Conservation (phyloP, 2,888 invertebrate species). For the Caenorhabditis uteleia region DNA sequence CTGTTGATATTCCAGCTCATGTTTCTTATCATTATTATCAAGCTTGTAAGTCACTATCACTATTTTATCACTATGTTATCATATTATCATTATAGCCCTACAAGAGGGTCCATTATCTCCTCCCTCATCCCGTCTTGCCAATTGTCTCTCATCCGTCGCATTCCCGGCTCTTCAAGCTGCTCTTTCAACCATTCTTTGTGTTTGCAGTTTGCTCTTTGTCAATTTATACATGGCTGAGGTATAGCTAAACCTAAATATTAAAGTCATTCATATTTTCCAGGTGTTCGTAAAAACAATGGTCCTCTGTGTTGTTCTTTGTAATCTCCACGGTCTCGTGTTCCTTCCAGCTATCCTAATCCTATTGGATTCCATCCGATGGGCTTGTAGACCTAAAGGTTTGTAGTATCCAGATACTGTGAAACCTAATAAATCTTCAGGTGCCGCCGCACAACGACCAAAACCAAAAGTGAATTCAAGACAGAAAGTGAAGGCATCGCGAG, state of each 20-base stretch:
- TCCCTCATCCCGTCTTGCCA: slow-evolving; percentile 50
- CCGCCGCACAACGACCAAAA: slow-evolving; percentile 45
- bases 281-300: slow-evolving; percentile 66
- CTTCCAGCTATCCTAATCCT: slow-evolving; percentile 59
- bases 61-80: neutral
- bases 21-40: slow-evolving; percentile 64
- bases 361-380: slow-evolving; percentile 52
- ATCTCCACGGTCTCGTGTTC: slow-evolving; percentile 66
- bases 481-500: slow-evolving; percentile 30
- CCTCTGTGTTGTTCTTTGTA: slow-evolving; percentile 65
- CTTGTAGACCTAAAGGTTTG: slow-evolving; percentile 15
- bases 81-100: too few species aligned
- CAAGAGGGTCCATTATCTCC: slow-evolving; percentile 51
- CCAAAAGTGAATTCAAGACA: slow-evolving; percentile 27
- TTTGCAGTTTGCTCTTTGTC: slow-evolving; percentile 58
- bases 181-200: slow-evolving; percentile 43
- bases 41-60: slow-evolving; percentile 49
- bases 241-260: slow-evolving; percentile 1
- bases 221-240: slow-evolving; percentile 65
- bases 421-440: too few species aligned
- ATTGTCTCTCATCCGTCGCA: slow-evolving; percentile 56
- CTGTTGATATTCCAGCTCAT: slow-evolving; percentile 67
- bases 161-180: slow-evolving; percentile 58
- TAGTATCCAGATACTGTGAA: too few species aligned
- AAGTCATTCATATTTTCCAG: slow-evolving; percentile 18